phyloP scores from a whole-genome alignment of 2,888 invertebrate species.

The Mythimna impura region DNA sequence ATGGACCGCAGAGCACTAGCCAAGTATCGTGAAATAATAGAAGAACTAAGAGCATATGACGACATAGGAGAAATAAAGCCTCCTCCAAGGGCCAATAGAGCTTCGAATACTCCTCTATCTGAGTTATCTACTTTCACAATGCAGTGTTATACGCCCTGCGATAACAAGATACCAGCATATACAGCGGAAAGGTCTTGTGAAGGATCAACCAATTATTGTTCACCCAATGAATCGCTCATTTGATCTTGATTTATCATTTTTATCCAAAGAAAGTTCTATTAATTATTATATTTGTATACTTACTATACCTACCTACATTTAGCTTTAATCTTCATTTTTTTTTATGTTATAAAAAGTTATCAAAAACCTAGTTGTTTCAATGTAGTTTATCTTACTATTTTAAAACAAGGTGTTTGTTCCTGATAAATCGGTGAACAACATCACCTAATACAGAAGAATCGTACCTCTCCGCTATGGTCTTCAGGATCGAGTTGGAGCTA shows the following conservation, averaged over 20 bases:
- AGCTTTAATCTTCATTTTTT: background rate
- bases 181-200: constrained; percentile 50
- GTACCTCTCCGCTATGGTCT: no score
- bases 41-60: constrained; percentile 76
- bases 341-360: constrained; percentile 1
- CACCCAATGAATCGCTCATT: constrained; percentile 22
- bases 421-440: no score
- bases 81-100: constrained; percentile 78
- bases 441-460: no score
- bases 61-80: constrained; percentile 75
- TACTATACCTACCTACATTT: background rate
- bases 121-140: constrained; percentile 66
- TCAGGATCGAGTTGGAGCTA: no score
- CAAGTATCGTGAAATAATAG: constrained; percentile 83
- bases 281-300: background rate
- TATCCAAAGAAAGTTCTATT: background rate
- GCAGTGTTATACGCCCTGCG: constrained; percentile 8
- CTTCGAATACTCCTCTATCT: constrained; percentile 77
- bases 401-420: no score
- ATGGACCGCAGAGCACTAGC: constrained; percentile 75
- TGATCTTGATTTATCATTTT: constrained; percentile 1
- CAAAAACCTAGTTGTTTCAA: background rate
- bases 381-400: constrained; percentile 3
- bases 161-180: constrained; percentile 31
- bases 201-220: constrained; percentile 24